phyloP scores from a whole-genome alignment of 2,113 vertebrate genomes.

The Gymnobelideus leadbeateri region DNA sequence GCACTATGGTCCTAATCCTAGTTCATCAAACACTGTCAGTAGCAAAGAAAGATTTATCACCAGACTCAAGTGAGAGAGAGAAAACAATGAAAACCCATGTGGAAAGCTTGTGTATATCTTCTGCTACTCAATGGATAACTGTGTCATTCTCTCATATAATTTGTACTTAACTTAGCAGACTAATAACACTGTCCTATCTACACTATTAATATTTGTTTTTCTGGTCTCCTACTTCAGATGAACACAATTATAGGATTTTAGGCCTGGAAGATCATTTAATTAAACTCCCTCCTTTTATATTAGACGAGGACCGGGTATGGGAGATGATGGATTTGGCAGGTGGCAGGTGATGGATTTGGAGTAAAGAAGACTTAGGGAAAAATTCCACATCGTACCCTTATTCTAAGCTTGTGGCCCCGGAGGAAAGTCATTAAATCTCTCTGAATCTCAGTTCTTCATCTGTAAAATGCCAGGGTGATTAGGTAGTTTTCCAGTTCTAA shows the following conservation, averaged over 20 bases:
- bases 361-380: neutral
- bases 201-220: neutral
- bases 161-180: neutral
- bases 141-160: neutral
- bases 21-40: neutral
- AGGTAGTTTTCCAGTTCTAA: neutral
- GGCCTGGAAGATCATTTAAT: neutral
- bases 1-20: neutral
- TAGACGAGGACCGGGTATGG: neutral
- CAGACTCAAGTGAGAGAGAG: neutral
- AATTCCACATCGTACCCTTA: neutral
- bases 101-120: neutral
- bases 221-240: neutral
- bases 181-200: neutral
- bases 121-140: neutral
- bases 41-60: neutral
- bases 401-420: neutral
- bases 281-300: neutral
- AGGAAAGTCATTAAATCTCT: neutral
- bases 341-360: neutral
- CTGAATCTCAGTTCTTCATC: neutral
- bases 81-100: neutral
- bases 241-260: neutral
- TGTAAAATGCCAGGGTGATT: neutral
- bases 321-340: no score